Conservation (phyloP, 2,888 invertebrate species). For the Epirrhoe tristata region DNA sequence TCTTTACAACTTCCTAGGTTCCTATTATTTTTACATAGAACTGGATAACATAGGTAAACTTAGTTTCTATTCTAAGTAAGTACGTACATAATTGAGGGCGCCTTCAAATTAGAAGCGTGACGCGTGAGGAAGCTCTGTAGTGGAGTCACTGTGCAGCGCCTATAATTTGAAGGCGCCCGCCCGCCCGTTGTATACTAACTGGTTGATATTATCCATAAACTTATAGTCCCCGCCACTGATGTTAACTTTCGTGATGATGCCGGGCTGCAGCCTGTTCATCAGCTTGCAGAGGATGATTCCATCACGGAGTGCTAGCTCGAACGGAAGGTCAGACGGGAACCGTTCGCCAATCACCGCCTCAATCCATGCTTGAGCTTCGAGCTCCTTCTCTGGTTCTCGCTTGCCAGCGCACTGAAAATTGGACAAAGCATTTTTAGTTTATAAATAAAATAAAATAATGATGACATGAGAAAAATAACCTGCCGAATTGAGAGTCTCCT, state of each 20-base stretch:
- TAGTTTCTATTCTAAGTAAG: no score
- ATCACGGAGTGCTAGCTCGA: slow-evolving; percentile 92
- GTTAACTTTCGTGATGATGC: slow-evolving; percentile 93
- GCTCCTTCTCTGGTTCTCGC: slow-evolving; percentile 91
- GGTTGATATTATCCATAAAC: slow-evolving; percentile 97
- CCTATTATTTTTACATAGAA: background rate
- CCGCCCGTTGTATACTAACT: no score
- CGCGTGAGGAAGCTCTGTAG: no score
- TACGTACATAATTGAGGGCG: no score
- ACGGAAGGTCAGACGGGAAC: slow-evolving; percentile 89
- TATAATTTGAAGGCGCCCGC: no score
- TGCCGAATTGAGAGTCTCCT: no score
- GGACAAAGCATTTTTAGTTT: background rate
- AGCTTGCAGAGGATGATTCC: slow-evolving; percentile 94
- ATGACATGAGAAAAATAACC: no score
- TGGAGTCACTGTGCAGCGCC: no score
- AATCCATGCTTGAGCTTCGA: slow-evolving; percentile 94
- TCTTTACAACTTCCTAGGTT: background rate
- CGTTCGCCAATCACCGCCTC: slow-evolving; percentile 92
- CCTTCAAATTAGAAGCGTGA: no score
- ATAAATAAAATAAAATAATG: no score
- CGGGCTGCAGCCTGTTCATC: slow-evolving; percentile 95
- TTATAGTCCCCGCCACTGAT: slow-evolving; percentile 95
- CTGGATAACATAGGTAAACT: background rate
- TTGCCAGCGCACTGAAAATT: slow-evolving; percentile 90